Evolutionary conservation across 2,113 vertebrate genomes (phyloP).

Genomic region (Epinephelus fuscoguttatus): DNA sequence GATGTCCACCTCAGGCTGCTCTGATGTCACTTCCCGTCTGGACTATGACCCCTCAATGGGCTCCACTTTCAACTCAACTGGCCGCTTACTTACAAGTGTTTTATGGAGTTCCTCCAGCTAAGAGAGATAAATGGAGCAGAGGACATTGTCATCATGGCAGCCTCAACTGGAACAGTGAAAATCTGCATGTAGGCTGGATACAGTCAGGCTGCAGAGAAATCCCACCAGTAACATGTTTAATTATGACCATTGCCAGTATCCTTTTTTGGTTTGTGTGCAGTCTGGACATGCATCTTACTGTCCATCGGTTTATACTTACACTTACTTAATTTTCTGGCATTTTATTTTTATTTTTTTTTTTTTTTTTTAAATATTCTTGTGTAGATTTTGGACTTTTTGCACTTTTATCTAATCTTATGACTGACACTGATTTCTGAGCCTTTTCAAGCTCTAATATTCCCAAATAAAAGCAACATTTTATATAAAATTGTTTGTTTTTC

Average conservation of each 20-base stretch:
- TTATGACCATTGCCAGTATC: too few relatives aligned
- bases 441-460: too few relatives aligned
- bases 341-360: too few relatives aligned
- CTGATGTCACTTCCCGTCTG: slow-evolving; percentile 34
- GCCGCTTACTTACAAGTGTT: background rate
- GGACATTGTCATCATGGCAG: slow-evolving; percentile 9
- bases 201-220: background rate
- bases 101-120: background rate
- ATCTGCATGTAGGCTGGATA: background rate
- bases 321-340: too few relatives aligned
- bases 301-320: too few relatives aligned
- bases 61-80: slow-evolving; percentile 35
- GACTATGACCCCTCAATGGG: slow-evolving; percentile 3
- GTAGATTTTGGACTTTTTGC: too few relatives aligned
- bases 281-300: too few relatives aligned
- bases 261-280: too few relatives aligned
- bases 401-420: too few relatives aligned
- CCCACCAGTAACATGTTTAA: too few relatives aligned
- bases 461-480: background rate
- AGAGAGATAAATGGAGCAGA: slow-evolving; percentile 10
- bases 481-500: background rate
- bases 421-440: too few relatives aligned
- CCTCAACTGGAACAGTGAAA: background rate
- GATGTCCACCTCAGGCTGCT: background rate
- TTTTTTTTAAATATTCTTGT: too few relatives aligned